Evolutionary conservation across 2,797 vertebrate genomes (phyloP).

Genomic region (Lutra lutra): DNA sequence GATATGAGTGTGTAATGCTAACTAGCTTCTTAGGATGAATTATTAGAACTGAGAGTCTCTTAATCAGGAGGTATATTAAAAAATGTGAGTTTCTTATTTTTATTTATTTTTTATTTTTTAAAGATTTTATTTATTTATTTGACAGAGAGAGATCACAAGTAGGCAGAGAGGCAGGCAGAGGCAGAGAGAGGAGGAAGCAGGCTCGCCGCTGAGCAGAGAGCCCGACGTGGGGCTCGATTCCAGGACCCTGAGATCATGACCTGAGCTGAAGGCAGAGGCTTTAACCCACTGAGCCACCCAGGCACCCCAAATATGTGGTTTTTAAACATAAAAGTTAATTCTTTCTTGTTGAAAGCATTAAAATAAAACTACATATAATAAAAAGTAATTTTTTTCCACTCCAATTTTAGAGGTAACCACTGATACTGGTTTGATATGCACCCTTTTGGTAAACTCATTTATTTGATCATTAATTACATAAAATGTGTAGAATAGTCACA

Average conservation of each 20-base stretch:
- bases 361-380: background rate
- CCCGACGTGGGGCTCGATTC: too few relatives aligned
- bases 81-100: background rate
- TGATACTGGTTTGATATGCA: background rate
- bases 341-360: background rate
- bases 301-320: background rate
- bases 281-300: too few relatives aligned
- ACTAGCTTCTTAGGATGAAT: background rate
- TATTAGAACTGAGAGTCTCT: background rate
- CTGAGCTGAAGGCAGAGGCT: too few relatives aligned
- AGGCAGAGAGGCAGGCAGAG: too few relatives aligned
- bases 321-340: background rate
- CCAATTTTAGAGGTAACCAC: background rate
- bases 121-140: too few relatives aligned
- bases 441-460: background rate
- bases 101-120: too few relatives aligned
- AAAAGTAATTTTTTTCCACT: background rate
- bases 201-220: too few relatives aligned
- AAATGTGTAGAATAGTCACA: background rate
- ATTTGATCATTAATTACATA: background rate
- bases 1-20: background rate
- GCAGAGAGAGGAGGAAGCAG: too few relatives aligned
- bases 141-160: too few relatives aligned
- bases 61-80: background rate
- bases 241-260: too few relatives aligned